Conservation (phyloP, 2,888 invertebrate species). For the Siphlonurus alternatus region DNA sequence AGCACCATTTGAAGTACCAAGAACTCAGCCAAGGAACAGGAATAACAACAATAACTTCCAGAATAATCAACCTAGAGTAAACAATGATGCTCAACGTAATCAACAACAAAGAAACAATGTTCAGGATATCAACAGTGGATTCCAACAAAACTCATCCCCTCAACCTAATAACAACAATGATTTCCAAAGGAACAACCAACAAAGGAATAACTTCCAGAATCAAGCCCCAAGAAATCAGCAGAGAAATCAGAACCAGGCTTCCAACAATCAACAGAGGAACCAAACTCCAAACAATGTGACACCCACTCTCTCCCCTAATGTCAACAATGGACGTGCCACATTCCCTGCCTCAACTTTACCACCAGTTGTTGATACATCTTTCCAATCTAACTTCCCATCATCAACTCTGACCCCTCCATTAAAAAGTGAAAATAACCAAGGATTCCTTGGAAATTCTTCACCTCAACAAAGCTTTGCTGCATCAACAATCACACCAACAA, state of each 20-base stretch:
- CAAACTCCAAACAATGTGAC: background rate
- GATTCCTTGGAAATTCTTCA: background rate
- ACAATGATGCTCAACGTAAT: background rate
- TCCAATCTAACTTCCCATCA: background rate
- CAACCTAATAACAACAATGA: background rate
- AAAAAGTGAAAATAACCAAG: background rate
- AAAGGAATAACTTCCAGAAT: background rate
- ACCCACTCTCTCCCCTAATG: background rate
- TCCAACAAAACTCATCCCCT: background rate
- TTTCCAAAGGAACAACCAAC: background rate
- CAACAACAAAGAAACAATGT: background rate
- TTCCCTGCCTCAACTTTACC: background rate
- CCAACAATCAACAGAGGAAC: too few species aligned
- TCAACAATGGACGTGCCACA: background rate
- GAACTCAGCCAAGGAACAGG: background rate
- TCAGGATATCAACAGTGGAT: background rate
- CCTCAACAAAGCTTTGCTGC: background rate
- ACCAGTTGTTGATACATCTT: background rate
- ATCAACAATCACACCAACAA: background rate
- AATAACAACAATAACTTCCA: background rate
- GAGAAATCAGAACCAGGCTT: background rate
- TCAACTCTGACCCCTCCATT: background rate
- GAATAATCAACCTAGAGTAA: background rate
- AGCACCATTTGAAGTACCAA: too few species aligned
- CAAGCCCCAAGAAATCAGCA: background rate